Percentiles rank a stretch among this genome's conserved stretches.
phyloP scores from a whole-genome alignment of 2,113 vertebrate species.

The Pampusana beccarii region DNA sequence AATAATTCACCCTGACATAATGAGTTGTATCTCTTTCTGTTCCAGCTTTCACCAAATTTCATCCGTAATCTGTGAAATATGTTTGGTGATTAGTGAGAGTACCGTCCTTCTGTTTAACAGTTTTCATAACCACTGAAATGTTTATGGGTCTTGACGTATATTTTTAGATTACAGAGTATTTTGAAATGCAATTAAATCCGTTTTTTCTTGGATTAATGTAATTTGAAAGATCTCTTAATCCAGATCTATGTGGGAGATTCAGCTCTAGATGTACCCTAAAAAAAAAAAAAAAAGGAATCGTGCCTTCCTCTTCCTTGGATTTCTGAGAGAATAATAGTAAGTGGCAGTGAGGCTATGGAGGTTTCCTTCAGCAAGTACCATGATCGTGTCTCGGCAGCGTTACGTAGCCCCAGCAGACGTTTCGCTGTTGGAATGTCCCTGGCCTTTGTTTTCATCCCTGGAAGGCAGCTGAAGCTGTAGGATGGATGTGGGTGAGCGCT shows the following conservation, averaged over 20 bases:
- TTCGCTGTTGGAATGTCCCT: background rate
- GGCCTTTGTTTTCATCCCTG: conserved; percentile 32
- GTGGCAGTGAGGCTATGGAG: background rate
- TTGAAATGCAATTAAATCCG: background rate
- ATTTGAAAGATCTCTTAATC: background rate
- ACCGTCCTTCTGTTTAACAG: background rate
- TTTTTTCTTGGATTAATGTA: background rate
- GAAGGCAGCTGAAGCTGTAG: background rate
- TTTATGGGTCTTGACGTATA: background rate
- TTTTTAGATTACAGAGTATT: background rate
- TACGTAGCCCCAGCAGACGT: background rate
- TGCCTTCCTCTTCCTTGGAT: background rate
- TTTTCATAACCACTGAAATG: conserved; percentile 2
- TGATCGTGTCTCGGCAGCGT: background rate
- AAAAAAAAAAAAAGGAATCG: background rate
- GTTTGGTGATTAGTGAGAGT: conserved; percentile 29
- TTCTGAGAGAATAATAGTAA: background rate
- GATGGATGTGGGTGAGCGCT: background rate
- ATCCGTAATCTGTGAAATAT: conserved; percentile 47
- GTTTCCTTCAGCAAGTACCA: background rate
- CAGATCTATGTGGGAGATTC: background rate
- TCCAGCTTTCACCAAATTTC: conserved; percentile 31
- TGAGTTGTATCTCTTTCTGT: background rate
- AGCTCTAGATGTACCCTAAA: background rate
- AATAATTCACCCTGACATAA: background rate